These are phyloP conservation scores for Leptonema lineaticorne DNA, from an alignment of 1,140 invertebrate genomes.

Conservation along the genomic window DNA sequence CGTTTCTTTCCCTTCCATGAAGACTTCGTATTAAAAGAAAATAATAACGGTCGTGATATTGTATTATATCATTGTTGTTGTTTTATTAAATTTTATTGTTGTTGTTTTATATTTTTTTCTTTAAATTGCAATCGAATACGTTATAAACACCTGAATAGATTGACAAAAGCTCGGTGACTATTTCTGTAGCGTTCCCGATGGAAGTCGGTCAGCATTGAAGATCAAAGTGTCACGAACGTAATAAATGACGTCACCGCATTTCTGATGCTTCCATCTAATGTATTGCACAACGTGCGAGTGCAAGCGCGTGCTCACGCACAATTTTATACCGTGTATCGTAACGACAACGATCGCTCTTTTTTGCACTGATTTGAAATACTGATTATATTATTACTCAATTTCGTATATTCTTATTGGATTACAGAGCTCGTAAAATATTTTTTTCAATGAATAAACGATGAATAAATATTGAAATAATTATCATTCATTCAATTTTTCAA, in stretches of 20 bases:
- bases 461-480: background rate
- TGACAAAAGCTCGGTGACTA: background rate
- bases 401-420: background rate
- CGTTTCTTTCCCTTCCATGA: no score
- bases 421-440: background rate
- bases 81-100: no score
- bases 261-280: conserved; percentile 9
- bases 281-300: conserved; percentile 15
- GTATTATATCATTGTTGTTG: no score
- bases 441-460: background rate
- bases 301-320: no score
- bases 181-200: background rate
- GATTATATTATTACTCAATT: background rate
- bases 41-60: no score
- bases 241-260: conserved; percentile 23
- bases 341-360: no score
- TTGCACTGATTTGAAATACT: no score
- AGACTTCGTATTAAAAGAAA: no score
- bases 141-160: background rate
- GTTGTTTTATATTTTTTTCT: no score
- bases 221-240: conserved; percentile 29
- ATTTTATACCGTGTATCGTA: no score
- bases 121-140: no score
- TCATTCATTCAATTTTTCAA: background rate
- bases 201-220: conserved; percentile 29